Percentiles rank a stretch among this genome's conserved stretches.
Evolutionary conservation across 2,888 invertebrate species (phyloP).

Genomic region (Rotaria sp.): DNA sequence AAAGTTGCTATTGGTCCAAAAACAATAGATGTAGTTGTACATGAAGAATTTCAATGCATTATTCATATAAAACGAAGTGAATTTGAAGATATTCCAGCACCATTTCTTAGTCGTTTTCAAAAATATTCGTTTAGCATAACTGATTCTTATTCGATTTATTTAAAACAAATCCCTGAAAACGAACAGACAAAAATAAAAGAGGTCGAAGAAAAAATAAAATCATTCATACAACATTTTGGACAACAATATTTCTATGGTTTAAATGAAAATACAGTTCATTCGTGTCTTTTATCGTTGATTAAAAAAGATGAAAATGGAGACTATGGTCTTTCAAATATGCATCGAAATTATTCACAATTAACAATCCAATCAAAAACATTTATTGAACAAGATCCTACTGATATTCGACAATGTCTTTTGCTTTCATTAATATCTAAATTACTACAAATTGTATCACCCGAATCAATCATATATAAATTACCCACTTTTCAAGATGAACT

Average conservation of each 20-base stretch:
- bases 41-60: conserved; percentile 29
- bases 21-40: not conserved
- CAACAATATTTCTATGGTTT: conserved; percentile 16
- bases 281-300: not conserved
- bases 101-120: conserved; percentile 23
- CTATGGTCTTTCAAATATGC: not conserved
- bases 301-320: not conserved
- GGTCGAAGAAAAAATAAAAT: not conserved
- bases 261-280: conserved; percentile 8
- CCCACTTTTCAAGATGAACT: not conserved
- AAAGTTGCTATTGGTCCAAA: conserved; percentile 6
- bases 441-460: not conserved
- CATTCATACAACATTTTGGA: conserved; percentile 16
- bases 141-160: conserved; percentile 1
- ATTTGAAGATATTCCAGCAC: not conserved
- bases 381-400: not conserved
- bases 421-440: not conserved
- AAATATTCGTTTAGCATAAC: not conserved
- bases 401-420: not conserved
- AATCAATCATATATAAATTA: not conserved
- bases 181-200: not conserved
- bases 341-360: conserved; percentile 3
- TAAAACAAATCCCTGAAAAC: not conserved
- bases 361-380: not conserved
- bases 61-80: conserved; percentile 18